Conservation (phyloP, 2,797 vertebrate species). For the Dicrostonyx torquatus region DNA sequence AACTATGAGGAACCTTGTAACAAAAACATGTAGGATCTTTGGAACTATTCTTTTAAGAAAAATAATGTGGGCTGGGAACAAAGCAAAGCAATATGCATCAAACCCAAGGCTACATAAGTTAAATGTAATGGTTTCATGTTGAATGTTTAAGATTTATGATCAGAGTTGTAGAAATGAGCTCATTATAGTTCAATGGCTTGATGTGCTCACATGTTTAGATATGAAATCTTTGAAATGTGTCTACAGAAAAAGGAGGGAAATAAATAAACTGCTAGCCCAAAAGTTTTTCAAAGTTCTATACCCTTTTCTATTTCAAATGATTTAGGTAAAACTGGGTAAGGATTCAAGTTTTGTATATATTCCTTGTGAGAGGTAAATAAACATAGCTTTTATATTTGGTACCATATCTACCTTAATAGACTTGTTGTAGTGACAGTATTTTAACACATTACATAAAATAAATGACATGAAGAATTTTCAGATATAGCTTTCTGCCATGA, state of each 20-base stretch:
- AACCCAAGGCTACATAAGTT: not conserved
- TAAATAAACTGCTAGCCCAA: not conserved
- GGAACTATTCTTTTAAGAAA: not conserved
- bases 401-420: slow-evolving; percentile 46
- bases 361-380: slow-evolving; percentile 47
- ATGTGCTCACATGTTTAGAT: slow-evolving; percentile 9
- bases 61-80: not conserved
- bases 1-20: not conserved
- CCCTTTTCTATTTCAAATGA: slow-evolving; percentile 44
- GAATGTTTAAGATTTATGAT: not conserved
- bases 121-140: not conserved
- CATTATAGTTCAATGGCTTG: not conserved
- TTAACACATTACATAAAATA: not conserved
- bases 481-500: not conserved
- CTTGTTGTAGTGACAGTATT: not conserved
- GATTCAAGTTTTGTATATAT: not conserved
- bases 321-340: not conserved
- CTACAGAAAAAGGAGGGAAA: not conserved
- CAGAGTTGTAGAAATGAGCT: not conserved
- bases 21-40: not conserved
- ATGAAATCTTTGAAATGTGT: slow-evolving; percentile 11
- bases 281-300: not conserved
- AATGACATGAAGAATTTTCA: slow-evolving; percentile 39
- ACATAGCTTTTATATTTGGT: slow-evolving; percentile 20
- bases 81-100: not conserved